Conservation (phyloP, 2,797 vertebrate genomes). For the Pseudotriccus pelzelni region DNA sequence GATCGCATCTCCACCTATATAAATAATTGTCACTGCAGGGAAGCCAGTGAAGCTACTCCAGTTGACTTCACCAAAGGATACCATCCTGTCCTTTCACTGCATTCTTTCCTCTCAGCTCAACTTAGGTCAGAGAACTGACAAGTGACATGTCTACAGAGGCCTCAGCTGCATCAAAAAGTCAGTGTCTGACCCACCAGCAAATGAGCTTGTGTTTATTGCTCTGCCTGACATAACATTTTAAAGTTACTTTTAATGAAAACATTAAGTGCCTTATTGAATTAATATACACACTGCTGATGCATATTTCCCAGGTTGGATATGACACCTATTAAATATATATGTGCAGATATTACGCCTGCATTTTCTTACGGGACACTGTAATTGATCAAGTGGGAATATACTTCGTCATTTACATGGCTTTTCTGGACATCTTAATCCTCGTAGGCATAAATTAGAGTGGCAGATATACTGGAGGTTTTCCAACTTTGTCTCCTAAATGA, state of each 20-base stretch:
- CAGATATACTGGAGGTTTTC: conserved; percentile 46
- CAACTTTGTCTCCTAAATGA: conserved; percentile 49
- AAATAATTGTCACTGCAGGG: background rate
- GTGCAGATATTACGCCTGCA: background rate
- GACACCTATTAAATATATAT: conserved; percentile 23
- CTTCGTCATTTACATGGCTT: conserved; percentile 40
- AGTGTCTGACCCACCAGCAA: background rate
- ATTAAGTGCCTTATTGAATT: conserved; percentile 6
- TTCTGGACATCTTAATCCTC: conserved; percentile 48
- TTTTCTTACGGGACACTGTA: conserved; percentile 23
- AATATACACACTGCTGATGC: background rate
- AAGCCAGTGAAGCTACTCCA: background rate
- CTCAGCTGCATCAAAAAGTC: background rate
- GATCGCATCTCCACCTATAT: background rate
- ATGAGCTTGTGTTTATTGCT: background rate
- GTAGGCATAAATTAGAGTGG: conserved; percentile 62
- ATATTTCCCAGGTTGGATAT: background rate
- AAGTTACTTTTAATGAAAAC: conserved; percentile 5
- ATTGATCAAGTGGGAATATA: conserved; percentile 65
- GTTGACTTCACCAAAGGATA: background rate
- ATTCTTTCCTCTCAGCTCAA: background rate
- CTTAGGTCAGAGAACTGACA: background rate
- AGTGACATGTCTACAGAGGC: background rate
- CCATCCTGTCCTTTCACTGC: background rate
- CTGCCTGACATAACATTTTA: background rate